Conservation (phyloP, 2,888 invertebrate species). For the Athripsodes cinereus region DNA sequence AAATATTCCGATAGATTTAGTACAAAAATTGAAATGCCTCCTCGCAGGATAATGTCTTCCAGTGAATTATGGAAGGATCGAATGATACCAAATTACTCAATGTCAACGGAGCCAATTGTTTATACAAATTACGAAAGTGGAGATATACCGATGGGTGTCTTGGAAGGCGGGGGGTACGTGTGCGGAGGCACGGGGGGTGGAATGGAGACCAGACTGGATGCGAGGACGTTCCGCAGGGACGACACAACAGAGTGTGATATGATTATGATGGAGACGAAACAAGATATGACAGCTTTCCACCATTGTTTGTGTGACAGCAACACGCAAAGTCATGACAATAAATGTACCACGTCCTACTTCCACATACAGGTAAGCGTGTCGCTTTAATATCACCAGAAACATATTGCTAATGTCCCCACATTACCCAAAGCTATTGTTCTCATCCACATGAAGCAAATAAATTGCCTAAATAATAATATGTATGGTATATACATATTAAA, state of each 20-base stretch:
- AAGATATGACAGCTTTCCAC: constrained; percentile 27
- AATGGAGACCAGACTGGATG: constrained; percentile 14
- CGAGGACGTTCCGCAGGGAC: constrained; percentile 19
- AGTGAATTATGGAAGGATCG: constrained; percentile 48
- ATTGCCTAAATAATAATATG: neutral
- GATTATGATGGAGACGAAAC: constrained; percentile 35
- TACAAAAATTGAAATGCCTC: constrained; percentile 33
- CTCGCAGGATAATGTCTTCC: constrained; percentile 38
- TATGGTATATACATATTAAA: neutral
- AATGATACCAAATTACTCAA: constrained; percentile 34
- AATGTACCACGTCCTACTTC: constrained; percentile 43
- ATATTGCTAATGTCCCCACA: neutral
- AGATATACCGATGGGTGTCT: constrained; percentile 31
- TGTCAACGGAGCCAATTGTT: constrained; percentile 21
- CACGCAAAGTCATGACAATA: constrained; percentile 34
- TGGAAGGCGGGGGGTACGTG: constrained; percentile 36
- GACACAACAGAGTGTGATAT: constrained; percentile 41
- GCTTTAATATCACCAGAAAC: too few relatives aligned
- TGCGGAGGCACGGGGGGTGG: constrained; percentile 40
- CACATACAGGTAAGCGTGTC: constrained; percentile 41
- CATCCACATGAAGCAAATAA: neutral
- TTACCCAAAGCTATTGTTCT: neutral
- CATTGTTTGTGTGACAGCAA: constrained; percentile 28
- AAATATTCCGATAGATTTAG: constrained; percentile 38
- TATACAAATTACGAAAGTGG: constrained; percentile 35